These are phyloP conservation scores for Cheilosia vernalis DNA, from an alignment of 2,888 invertebrate genomes.

Conservation along the genomic window DNA sequence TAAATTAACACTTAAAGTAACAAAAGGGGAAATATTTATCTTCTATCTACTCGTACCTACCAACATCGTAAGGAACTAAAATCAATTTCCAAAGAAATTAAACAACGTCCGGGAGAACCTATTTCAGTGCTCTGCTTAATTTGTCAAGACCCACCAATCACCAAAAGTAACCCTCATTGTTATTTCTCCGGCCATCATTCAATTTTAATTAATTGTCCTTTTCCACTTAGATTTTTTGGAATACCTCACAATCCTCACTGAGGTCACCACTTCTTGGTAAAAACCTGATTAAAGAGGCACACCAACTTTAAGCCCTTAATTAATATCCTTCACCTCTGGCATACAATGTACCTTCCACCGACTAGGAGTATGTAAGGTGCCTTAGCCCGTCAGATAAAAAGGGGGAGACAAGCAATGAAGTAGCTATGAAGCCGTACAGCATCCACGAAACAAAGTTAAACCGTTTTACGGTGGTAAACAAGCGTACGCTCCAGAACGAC, in stretches of 20 bases:
- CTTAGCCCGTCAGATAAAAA: background rate
- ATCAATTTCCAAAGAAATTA: background rate
- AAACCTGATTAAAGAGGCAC: slow-evolving; percentile 53
- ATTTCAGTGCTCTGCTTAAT: slow-evolving; percentile 21
- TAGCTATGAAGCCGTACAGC: background rate
- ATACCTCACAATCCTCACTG: slow-evolving; percentile 10
- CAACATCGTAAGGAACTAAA: background rate
- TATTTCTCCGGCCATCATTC: slow-evolving; percentile 2
- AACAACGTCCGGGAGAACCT: background rate
- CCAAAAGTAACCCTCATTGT: slow-evolving; percentile 15
- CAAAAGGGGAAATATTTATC: too few relatives aligned
- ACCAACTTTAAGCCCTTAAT: slow-evolving; percentile 58
- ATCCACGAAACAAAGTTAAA: slow-evolving; percentile 41
- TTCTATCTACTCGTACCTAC: background rate
- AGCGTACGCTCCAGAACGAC: slow-evolving; percentile 35
- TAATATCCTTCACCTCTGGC: slow-evolving; percentile 64
- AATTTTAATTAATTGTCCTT: slow-evolving; percentile 48
- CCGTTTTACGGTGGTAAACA: slow-evolving; percentile 57
- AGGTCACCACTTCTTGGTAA: slow-evolving; percentile 12
- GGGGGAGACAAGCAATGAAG: background rate
- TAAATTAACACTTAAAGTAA: too few relatives aligned
- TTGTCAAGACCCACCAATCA: slow-evolving; percentile 1
- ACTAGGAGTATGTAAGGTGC: slow-evolving; percentile 13
- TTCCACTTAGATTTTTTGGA: slow-evolving; percentile 7
- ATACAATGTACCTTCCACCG: slow-evolving; percentile 27